Evolutionary conservation across 1,140 invertebrate genomes (phyloP), one percentile per base, ranked within the genome.

Genomic region (Calycopis cecrops): DNA sequence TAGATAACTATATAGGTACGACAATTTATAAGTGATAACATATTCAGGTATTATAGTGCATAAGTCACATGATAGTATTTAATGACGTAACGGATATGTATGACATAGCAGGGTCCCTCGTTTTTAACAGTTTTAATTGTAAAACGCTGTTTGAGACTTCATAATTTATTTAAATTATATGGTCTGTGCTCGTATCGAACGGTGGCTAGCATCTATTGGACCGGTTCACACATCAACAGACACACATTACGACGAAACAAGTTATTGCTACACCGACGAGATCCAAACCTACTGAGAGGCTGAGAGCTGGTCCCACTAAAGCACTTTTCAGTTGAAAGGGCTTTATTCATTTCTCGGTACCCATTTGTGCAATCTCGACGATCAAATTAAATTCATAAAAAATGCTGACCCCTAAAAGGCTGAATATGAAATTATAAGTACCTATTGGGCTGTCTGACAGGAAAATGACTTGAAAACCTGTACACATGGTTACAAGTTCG

Each of bases 161-260:
- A 71, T 77, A 71, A 76, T 74, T 76, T 77, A 78, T 75, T 79
- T 79, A 74, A 78, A 79, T 79, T 69, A 75, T 73, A 65, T 73
- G 65, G 21, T 28, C 21, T 28, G 21, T 28, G 21, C 67, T 74
- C 69, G 70, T 70, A 72, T 71, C 67, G 67, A 76, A 76, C 75
- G 69, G 71, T 71, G 67, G 76, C 72, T 71, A 51, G 57, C 57
- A 62, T 75, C 71, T 77, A 72, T 72, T 64, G 62, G 76, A 79
- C 78, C 78, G 74, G 79, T 79, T 73, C 63, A 61, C 71, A 67
- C 60, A 65, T 53, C 54, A 37, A 59, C 54, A 68, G 34, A 60
- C 57, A 62, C 71, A 76, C 63, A 70, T 57, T 44, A 47, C 34
- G 42, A 50, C 48, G 51, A 57, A 55, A 59, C 42, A 54, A 50